Conservation (phyloP, 2,888 invertebrate genomes). For the Morpho helenor region DNA sequence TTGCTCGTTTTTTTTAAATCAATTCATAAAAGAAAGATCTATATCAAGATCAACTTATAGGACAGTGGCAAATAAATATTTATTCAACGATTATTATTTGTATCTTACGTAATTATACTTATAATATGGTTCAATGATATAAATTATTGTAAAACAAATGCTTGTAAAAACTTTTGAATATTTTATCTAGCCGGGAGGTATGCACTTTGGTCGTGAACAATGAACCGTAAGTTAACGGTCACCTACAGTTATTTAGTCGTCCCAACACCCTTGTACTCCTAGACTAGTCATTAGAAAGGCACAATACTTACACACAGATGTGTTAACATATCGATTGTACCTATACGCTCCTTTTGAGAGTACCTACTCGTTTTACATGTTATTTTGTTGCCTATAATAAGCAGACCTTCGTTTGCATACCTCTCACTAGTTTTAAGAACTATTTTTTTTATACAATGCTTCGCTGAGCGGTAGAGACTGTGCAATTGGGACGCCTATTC, state of each 20-base stretch:
- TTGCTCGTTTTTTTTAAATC: background rate
- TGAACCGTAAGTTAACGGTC: conserved; percentile 7
- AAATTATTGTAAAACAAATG: too few relatives aligned
- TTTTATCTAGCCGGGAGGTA: too few relatives aligned
- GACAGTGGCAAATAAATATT: too few relatives aligned
- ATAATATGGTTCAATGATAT: too few relatives aligned
- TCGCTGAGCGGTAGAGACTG: conserved; percentile 31
- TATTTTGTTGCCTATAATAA: conserved; percentile 23
- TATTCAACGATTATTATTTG: too few relatives aligned
- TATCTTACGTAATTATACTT: too few relatives aligned
- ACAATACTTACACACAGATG: conserved; percentile 38
- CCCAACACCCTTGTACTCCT: conserved; percentile 33
- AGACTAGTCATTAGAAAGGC: conserved; percentile 57
- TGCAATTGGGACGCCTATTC: background rate
- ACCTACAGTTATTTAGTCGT: conserved; percentile 9
- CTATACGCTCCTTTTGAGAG: conserved; percentile 24
- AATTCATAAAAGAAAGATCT: background rate
- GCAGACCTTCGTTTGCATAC: conserved; percentile 26
- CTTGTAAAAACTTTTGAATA: too few relatives aligned
- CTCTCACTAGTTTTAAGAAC: conserved; percentile 21
- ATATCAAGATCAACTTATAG: too few relatives aligned
- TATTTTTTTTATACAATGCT: conserved; percentile 28
- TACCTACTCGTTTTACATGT: conserved; percentile 23
- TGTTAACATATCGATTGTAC: conserved; percentile 26
- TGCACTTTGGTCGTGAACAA: conserved; percentile 1